Base-by-base conservation (phyloP, 2,888 invertebrate species). In the Pomacea canaliculata region DNA sequence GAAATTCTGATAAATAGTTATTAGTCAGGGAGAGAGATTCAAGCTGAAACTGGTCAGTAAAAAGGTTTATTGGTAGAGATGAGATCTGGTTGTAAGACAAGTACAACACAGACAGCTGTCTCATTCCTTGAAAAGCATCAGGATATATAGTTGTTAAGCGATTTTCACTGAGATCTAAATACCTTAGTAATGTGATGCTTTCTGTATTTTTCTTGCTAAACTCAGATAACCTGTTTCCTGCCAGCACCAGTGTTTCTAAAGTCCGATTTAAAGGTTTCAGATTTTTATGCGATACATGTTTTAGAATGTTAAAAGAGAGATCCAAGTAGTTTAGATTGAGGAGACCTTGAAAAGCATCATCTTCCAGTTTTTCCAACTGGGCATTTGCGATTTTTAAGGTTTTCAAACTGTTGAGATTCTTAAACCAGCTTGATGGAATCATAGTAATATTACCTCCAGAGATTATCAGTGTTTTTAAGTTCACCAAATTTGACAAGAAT, bases 261-360 rank as follows among this genome's bases (percentile, higher is more conserved):
- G 75, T 65, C 51, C 72, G 65, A 48, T 71, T 71, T 16, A 80
- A 51, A 19, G 78, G 76, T 49, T 72, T 46, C 13, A 80, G 76
- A 56, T 69, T 51, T 67, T 72, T 70, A 37, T 23, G 37, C 12
- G 49, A 56, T 46, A 78, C 69, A 10, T 12, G 18, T 23, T 74
- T 13, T 63, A 80, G 48, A 7, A 48, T 71, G 71, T 82, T 82
- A 62, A 76, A 56, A 16, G 81, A 81, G 16, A 82, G 69, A 67
- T 78, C 77, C 67, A 82, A 60, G 37, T 76, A 37, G 62, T 76
- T 76, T 12, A 82, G 72, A 19, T 72, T 76, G 7, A 63, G 65
- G 1, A 80, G 69, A 5, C 80, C 77, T 4, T 46, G 13, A n/a
- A 82, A 78, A 18, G 74, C 76, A 68, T 48, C 48, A 18, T 66